Percentiles rank a stretch among this genome's conserved stretches.
These are phyloP conservation scores for Hydractinia symbiolongicarpus DNA, from an alignment of 30 jellyfish, hydroid and myxozoan genomes.

Conservation along the genomic window DNA sequence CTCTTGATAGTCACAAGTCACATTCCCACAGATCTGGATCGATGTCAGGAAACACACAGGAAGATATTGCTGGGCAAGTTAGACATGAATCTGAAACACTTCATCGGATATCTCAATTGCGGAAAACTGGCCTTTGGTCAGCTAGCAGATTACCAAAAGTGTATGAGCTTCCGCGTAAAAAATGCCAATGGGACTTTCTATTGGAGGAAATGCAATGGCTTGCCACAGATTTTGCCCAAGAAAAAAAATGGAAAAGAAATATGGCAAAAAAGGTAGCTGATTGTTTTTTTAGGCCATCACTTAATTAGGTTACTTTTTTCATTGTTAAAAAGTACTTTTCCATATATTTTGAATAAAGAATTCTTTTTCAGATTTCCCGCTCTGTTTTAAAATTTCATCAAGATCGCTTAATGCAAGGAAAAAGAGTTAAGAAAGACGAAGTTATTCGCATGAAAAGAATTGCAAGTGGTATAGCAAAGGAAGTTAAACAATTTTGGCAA, in stretches of 20 bases:
- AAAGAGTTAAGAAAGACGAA: constrained; percentile 70
- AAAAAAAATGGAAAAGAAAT: constrained; percentile 84
- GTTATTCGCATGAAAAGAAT: constrained; percentile 63
- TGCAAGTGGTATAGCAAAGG: constrained; percentile 82
- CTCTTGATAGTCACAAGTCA: not conserved
- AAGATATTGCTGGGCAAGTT: constrained; percentile 90
- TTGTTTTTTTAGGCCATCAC: not conserved
- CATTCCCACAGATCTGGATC: not conserved
- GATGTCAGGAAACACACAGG: constrained; percentile 36
- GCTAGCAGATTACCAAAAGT: constrained; percentile 95
- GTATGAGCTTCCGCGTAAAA: constrained; percentile 85
- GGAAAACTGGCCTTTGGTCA: constrained; percentile 92
- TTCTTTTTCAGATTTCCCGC: constrained; percentile 49
- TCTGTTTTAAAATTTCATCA: constrained; percentile 78
- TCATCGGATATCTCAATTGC: constrained; percentile 61
- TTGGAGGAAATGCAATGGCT: constrained; percentile 98
- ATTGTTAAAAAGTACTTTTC: not conserved
- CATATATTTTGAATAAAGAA: not conserved
- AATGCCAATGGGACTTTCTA: constrained; percentile 89
- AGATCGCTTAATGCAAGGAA: constrained; percentile 60
- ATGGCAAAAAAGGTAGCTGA: constrained; percentile 81
- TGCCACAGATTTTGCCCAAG: constrained; percentile 91
- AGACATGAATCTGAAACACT: constrained; percentile 76
- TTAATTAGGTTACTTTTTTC: not conserved
- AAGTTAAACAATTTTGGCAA: constrained; percentile 77